Percentiles rank a stretch among this genome's conserved stretches.
Conservation (phyloP, 2,888 invertebrate species). For the Epirrhoe alternata region DNA sequence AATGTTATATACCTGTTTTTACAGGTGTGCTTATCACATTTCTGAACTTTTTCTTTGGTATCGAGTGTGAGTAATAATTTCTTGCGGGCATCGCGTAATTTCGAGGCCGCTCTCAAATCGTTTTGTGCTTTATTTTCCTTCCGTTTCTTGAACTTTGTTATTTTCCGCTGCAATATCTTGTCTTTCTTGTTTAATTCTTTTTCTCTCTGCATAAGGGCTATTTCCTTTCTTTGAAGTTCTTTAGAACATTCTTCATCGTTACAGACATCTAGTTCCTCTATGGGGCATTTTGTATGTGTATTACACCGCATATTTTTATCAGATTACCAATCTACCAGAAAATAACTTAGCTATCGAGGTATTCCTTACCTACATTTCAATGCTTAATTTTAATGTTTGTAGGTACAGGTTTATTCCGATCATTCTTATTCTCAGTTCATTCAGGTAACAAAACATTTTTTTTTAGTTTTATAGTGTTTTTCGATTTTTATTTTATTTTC, state of each 20-base stretch:
- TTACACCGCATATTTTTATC: constrained; percentile 24
- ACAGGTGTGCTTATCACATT: constrained; percentile 19
- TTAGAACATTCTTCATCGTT: constrained; percentile 9
- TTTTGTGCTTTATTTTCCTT: constrained; percentile 45
- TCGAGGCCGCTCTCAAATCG: constrained; percentile 49
- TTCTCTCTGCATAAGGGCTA: constrained; percentile 45
- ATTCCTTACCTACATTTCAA: not conserved
- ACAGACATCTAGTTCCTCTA: not conserved
- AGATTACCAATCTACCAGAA: not conserved
- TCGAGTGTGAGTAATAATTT: constrained; percentile 44
- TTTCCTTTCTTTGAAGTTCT: constrained; percentile 43
- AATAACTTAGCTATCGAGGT: not conserved
- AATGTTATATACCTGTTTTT: constrained; percentile 15
- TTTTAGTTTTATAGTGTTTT: constrained; percentile 12
- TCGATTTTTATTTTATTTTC: constrained; percentile 17
- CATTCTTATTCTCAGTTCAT: not conserved
- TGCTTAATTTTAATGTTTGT: not conserved
- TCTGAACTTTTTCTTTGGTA: constrained; percentile 40
- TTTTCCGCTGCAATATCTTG: constrained; percentile 41
- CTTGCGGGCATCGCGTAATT: constrained; percentile 52
- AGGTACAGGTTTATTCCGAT: not conserved
- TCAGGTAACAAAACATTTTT: not conserved
- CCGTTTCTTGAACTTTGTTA: constrained; percentile 34
- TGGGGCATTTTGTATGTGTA: constrained; percentile 6
- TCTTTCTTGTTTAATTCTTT: constrained; percentile 49